Base-by-base conservation (phyloP, 2,888 invertebrate genomes). In the Pyrocoelia pectoralis region DNA sequence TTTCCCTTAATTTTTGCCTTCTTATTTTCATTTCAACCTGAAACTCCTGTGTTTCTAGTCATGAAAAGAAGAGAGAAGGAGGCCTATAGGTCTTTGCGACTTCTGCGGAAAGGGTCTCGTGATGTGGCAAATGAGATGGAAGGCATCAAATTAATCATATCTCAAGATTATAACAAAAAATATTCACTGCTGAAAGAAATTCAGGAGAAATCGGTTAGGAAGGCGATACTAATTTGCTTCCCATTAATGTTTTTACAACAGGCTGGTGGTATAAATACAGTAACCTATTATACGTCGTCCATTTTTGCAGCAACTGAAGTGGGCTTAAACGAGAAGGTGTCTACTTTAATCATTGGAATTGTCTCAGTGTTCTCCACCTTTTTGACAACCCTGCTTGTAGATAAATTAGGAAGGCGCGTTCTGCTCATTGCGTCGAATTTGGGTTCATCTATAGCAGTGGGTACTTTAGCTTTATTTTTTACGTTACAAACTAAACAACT, bases 221-320 rank as follows among this genome's bases (percentile, higher is more conserved):
- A 87, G 75, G 91, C 90, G 0, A 79, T 92, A 1, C 58, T 88
- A 9, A 91, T 94, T 61, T 89, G 89, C 68, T 88, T 91, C 75
- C 88, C 90, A 1, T 84, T 96, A 3, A 95, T 95, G 95, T 82
- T 94, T 72, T 93, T 95, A 82, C 96, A 97, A 77, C 96, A 96
- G 78, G 83, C 95, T 56, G 88, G 91, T 65, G 94, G 94, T 40
- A 88, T 93, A 54, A 94, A 94, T 73, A 92, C 92, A 0, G 90
- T 94, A 5, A 90, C 94, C 67, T 92, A 94, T 79, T 94, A 93
- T 74, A 87, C 90, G 0, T 86, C 86, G 0, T 78, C 83, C 1
- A 96, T 97, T 63, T 95, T 96, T 79, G 74, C 81, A 55, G 85
- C 84, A 29, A 88, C 92, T 9, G 87, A 87, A 3, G 85, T 86